Percentiles rank a stretch among this genome's conserved stretches.
These are phyloP conservation scores for Hydrotaea cyrtoneurina DNA, from an alignment of 2,888 invertebrate genomes.

Conservation along the genomic window DNA sequence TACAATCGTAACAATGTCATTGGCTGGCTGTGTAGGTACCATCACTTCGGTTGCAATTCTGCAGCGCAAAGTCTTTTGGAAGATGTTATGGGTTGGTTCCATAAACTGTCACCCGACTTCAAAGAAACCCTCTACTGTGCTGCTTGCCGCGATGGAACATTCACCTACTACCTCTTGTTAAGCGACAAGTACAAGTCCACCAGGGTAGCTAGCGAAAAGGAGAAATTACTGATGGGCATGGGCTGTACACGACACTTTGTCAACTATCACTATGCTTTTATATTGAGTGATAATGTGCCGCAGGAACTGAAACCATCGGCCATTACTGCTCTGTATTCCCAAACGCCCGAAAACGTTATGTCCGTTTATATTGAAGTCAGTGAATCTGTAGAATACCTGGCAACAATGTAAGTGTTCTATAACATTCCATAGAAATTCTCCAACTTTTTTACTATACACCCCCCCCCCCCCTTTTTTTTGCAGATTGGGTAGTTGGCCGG, in stretches of 20 bases:
- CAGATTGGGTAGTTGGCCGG: conserved; percentile 73
- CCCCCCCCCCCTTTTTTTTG: background rate
- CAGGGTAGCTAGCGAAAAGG: conserved; percentile 85
- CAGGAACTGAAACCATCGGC: conserved; percentile 69
- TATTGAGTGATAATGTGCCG: conserved; percentile 74
- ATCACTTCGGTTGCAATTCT: conserved; percentile 83
- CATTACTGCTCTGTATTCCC: conserved; percentile 81
- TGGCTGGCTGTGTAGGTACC: conserved; percentile 85
- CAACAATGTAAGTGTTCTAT: conserved; percentile 70
- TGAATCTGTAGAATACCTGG: conserved; percentile 67
- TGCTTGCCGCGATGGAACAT: conserved; percentile 6
- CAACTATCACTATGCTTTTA: conserved; percentile 81
- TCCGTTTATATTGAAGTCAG: conserved; percentile 71
- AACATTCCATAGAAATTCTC: background rate
- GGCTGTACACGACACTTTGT: conserved; percentile 85
- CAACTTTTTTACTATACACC: too few relatives aligned
- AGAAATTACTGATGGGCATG: conserved; percentile 84
- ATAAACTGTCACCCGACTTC: conserved; percentile 84
- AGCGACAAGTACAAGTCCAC: conserved; percentile 15
- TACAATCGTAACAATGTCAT: conserved; percentile 84
- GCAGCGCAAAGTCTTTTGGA: conserved; percentile 84
- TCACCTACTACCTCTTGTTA: background rate
- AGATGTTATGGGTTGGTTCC: conserved; percentile 81
- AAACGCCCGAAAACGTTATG: conserved; percentile 80
- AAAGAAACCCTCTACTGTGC: conserved; percentile 68